phyloP scores from a whole-genome alignment of 2,113 vertebrate genomes.

The Fulmarus glacialis region DNA sequence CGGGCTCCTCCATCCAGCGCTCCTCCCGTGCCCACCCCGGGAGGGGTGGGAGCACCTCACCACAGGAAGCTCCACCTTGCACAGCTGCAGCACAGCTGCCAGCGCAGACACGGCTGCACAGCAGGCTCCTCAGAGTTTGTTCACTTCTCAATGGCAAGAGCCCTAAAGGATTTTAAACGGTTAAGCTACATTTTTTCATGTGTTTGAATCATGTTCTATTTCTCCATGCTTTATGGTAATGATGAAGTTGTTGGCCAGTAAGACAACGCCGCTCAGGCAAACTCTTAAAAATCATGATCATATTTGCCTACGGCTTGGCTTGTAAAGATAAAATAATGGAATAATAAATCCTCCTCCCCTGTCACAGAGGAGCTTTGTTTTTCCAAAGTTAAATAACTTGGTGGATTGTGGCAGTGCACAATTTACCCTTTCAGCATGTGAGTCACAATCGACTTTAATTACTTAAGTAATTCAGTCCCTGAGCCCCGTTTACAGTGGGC shows the following conservation, averaged over 20 bases:
- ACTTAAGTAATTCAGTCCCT: conserved; percentile 28
- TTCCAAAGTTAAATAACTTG: conserved; percentile 7
- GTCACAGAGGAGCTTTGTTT: neutral
- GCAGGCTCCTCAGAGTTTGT: neutral
- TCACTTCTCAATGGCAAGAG: neutral
- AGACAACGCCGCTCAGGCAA: neutral
- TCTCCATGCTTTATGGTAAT: neutral
- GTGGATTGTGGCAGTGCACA: neutral
- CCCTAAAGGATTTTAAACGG: neutral
- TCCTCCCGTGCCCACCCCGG: neutral
- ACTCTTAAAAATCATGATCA: neutral
- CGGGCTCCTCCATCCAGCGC: fast-evolving
- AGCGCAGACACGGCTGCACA: neutral
- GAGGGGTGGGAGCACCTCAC: neutral
- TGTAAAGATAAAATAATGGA: conserved; percentile 8
- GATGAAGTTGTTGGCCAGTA: neutral
- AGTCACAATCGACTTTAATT: conserved; percentile 20
- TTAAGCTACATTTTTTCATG: neutral
- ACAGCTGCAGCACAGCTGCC: neutral
- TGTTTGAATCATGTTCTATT: neutral
- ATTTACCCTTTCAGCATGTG: conserved; percentile 35
- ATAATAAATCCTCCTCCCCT: neutral
- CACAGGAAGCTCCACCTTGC: neutral
- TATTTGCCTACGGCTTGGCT: neutral
- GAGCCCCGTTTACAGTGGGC: neutral